Base-by-base conservation (phyloP, 1,140 invertebrate species). In the Eriocheir sinensis region DNA sequence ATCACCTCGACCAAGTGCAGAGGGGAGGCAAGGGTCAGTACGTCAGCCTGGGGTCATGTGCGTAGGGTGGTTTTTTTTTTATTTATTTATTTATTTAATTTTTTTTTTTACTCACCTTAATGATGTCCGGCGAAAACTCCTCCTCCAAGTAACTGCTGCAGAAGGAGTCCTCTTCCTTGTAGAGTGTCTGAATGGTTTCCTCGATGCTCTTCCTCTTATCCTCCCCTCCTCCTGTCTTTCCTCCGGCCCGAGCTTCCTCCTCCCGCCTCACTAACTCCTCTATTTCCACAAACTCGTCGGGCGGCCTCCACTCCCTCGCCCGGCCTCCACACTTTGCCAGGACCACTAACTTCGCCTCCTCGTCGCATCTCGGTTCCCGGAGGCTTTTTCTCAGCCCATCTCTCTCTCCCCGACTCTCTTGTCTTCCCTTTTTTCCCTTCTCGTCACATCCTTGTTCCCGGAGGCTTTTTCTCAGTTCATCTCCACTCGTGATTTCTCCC, bases 91-190 rank as follows among this genome's bases (percentile, higher is more conserved):
- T 36, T 9, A 30, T 3, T n/a, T n/a, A n/a, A n/a, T n/a, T n/a
- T n/a, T n/a, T n/a, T n/a, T n/a, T n/a, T n/a, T n/a, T 44, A 93
- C 92, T 60, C 30, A 93, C 92, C 92, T 93, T 89, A 36, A 93
- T 53, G 15, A 93, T 89, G 21, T 93, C 92, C 0, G 40, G 2
- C 38, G 36, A 89, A 60, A 93, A 93, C n/a, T 93, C 92, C 92
- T 79, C 92, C 60, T 89, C 85, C 60, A 93, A 41, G 48, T 79
- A 89, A 86, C 85, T 93, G n/a, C 85, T 89, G 85, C 85, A 89
- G 48, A 89, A 93, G 92, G 92, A 93, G 36, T 93, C 92, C 53
- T 93, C 92, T 60, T 93, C 92, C 27, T 79, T 34, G 60, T 93
- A 93, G 0, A 93, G 3, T 21, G 89, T 60, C 17, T 85, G 60